phyloP scores from a whole-genome alignment of 2,113 vertebrate genomes.

The Atlantisia rogersi region DNA sequence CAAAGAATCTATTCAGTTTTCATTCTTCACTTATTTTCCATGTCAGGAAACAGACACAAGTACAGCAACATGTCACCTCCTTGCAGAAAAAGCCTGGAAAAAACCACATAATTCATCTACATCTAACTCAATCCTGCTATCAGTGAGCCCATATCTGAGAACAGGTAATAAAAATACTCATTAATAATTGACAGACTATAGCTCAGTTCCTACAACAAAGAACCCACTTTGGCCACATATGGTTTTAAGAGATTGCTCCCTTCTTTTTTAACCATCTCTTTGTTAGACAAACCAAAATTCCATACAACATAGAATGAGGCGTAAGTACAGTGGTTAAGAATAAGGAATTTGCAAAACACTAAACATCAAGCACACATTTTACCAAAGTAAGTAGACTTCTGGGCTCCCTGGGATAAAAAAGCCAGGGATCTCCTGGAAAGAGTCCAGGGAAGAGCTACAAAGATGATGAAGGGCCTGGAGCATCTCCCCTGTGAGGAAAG shows the following conservation, averaged over 20 bases:
- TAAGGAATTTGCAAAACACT: neutral
- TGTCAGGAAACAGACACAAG: neutral
- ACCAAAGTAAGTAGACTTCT: neutral
- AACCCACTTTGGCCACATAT: neutral
- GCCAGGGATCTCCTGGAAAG: too few species aligned
- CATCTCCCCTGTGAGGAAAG: too few species aligned
- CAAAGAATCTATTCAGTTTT: neutral
- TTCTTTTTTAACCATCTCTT: neutral
- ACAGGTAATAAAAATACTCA: neutral
- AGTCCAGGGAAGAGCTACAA: too few species aligned
- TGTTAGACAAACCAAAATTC: neutral
- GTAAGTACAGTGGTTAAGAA: neutral
- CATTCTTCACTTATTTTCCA: neutral
- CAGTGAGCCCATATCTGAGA: neutral
- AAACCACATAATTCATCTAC: neutral
- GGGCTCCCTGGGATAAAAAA: too few species aligned
- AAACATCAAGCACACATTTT: neutral
- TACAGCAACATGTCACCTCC: neutral
- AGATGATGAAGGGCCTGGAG: too few species aligned
- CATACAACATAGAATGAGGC: neutral
- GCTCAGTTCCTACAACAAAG: neutral
- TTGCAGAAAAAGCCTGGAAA: neutral
- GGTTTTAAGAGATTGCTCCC: neutral
- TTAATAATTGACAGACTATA: neutral
- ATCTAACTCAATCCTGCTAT: neutral